These are phyloP conservation scores for Serilophus lunatus DNA, from an alignment of 2,113 vertebrate genomes.

Conservation along the genomic window DNA sequence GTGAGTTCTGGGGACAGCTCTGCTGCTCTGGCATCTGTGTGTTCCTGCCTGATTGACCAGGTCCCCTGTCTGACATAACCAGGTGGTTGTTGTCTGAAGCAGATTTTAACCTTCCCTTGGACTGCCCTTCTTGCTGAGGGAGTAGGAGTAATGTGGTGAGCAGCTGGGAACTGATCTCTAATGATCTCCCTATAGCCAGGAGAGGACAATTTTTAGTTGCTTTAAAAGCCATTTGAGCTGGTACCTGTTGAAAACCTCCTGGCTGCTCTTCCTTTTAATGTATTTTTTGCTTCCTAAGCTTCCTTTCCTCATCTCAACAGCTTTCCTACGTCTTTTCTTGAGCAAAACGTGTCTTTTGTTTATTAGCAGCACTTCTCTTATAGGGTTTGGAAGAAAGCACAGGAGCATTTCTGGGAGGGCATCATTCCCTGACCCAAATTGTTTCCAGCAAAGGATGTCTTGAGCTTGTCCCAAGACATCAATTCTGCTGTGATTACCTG, in stretches of 20 bases:
- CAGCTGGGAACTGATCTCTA: background rate
- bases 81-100: background rate
- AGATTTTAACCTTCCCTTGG: background rate
- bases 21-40: rapidly evolving
- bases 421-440: background rate
- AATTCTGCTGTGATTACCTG: background rate
- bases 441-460: background rate
- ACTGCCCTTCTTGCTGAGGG: background rate
- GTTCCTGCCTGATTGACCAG: background rate
- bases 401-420: background rate
- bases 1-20: background rate
- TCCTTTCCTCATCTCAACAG: background rate
- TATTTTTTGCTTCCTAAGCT: background rate
- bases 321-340: background rate
- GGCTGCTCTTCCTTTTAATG: background rate
- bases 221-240: background rate
- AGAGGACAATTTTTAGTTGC: background rate
- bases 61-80: background rate
- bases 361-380: background rate
- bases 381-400: background rate
- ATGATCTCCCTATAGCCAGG: background rate
- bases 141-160: background rate
- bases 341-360: background rate
- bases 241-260: background rate
- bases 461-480: too few relatives aligned